A percentile compares a stretch with the other conserved stretches of the same genome.
Evolutionary conservation across 1,140 invertebrate genomes (phyloP).

Genomic region (Calliphora vicina): DNA sequence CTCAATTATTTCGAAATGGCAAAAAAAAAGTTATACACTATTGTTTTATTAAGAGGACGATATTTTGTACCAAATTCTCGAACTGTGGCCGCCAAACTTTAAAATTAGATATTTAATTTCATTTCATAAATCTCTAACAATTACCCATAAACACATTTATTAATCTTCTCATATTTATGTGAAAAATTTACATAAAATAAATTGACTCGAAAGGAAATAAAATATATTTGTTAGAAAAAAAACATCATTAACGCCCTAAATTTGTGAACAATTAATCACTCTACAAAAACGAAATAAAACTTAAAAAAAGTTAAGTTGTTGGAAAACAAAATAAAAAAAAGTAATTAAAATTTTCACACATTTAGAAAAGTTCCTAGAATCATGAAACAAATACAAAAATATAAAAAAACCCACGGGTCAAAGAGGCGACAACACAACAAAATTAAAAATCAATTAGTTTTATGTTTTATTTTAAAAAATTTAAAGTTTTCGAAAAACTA

Average conservation of each 20-base stretch:
- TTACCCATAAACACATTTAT: too few species aligned
- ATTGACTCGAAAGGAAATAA: background rate
- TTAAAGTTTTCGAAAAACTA: background rate
- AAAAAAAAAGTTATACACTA: too few species aligned
- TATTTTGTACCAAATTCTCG: too few species aligned
- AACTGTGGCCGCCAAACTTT: too few species aligned
- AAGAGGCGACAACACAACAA: background rate
- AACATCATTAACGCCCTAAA: background rate
- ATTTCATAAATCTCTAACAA: too few species aligned
- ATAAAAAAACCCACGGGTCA: background rate
- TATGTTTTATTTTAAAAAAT: background rate
- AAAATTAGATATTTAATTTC: too few species aligned
- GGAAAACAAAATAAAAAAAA: background rate
- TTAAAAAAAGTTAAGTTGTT: too few species aligned
- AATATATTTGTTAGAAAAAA: background rate
- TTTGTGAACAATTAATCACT: background rate
- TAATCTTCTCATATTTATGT: background rate
- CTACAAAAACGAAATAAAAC: background rate
- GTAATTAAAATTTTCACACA: constrained; percentile 5
- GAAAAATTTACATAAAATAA: background rate
- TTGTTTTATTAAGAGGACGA: too few species aligned
- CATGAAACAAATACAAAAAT: background rate
- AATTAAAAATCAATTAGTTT: constrained; percentile 6
- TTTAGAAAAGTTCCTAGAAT: background rate
- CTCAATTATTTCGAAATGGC: too few species aligned